Evolutionary conservation across 64 coral and sea anemone species (phyloP), one percentile per base, ranked within the genome.

Genomic region (Orbicella faveolata): DNA sequence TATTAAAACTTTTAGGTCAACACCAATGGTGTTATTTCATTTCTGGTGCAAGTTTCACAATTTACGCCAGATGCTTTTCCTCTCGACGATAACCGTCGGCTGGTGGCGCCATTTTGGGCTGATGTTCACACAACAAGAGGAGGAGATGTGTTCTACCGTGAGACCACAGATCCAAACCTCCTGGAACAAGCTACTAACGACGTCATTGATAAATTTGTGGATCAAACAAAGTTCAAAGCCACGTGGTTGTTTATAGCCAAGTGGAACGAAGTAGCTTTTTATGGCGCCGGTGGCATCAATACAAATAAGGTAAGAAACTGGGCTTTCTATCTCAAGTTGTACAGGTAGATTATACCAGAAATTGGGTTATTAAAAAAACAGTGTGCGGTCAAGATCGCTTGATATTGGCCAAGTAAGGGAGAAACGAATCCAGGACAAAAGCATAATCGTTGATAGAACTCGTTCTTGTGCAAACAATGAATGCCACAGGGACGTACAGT

Each of bases 31-130:
- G 93, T 73, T 1, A 25, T 94, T 34, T 92, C 94, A 2, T 95
- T 95, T n/a, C 70, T 61, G 55, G 74, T 0, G 1, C 9, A 76
- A 52, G 79, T 95, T 1, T 83, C 89, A n/a, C 78, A 95, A 61
- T 95, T 41, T 20, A 95, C 89, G 6, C 94, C 94, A 33, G 70
- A 78, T 55, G 23, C 76, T n/a, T 95, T 95, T 63, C 94, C 94
- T 20, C 89, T 95, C 0, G 89, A 78, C 0, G 69, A 54, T 59
- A 65, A 74, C 6, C 66, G 89, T 36, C 89, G 84, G 34, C 89
- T 95, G 20, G 75, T 95, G 8, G 77, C 94, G 1, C 83, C 94
- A 37, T 95, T 95, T 34, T 95, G 89, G 93, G 83, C 89, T 23
- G 93, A 95, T 76, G 93, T 91, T 14, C 69, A 95, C 44, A 95